Evolutionary conservation across 2,797 vertebrate species (phyloP).

Genomic region (Onychomys leucogaster): DNA sequence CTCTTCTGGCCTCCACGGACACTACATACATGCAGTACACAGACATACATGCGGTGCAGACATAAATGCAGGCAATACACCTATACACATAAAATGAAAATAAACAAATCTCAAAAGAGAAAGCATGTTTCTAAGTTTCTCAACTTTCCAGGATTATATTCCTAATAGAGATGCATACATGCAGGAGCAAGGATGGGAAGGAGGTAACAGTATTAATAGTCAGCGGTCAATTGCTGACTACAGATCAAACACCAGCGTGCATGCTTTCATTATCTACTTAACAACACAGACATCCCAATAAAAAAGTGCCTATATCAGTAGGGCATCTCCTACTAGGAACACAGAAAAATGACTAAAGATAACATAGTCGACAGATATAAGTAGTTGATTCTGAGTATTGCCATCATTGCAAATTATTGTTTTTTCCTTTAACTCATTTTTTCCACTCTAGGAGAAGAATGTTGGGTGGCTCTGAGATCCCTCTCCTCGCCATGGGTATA

Average conservation of each 20-base stretch:
- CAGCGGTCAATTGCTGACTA: not conserved
- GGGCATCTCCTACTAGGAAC: not conserved
- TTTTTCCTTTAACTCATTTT: conserved; percentile 5
- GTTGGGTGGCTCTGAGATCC: not conserved
- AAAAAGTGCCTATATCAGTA: not conserved
- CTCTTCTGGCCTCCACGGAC: not conserved
- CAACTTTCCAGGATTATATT: not conserved
- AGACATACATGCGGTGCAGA: not conserved
- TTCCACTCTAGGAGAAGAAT: not conserved
- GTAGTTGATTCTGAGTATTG: not conserved
- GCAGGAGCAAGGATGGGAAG: not conserved
- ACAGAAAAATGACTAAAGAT: not conserved
- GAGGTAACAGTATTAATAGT: not conserved
- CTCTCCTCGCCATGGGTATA: not conserved
- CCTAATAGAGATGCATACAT: not conserved
- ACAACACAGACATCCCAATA: not conserved
- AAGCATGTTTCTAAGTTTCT: not conserved
- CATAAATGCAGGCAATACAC: not conserved
- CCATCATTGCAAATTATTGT: not conserved
- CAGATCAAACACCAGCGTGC: not conserved
- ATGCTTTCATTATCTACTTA: not conserved
- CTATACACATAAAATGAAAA: not conserved
- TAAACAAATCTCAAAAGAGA: not conserved
- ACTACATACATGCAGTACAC: not conserved
- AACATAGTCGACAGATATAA: not conserved